phyloP scores from a whole-genome alignment of 2,888 invertebrate genomes.

The Ligdia adustata region DNA sequence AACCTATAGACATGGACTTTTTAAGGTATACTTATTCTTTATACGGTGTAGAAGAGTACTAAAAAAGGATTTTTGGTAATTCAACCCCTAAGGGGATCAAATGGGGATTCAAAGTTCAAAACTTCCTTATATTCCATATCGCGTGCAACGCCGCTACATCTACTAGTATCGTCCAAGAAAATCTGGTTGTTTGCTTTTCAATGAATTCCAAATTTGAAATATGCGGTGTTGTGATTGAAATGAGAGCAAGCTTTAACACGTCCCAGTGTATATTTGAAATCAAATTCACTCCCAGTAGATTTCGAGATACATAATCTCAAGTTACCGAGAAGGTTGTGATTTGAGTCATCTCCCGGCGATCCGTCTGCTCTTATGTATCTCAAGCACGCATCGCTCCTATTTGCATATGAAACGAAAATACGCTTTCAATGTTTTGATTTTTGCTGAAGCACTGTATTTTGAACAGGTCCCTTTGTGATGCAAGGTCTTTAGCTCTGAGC shows the following conservation, averaged over 20 bases:
- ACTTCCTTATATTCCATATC: too few relatives aligned
- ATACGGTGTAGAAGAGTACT: too few relatives aligned
- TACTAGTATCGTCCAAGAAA: too few relatives aligned
- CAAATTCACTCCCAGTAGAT: constrained; percentile 7
- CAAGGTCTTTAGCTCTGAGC: constrained; percentile 43
- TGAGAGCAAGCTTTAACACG: constrained; percentile 12
- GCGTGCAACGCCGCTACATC: too few relatives aligned
- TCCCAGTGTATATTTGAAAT: constrained; percentile 12
- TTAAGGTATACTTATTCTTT: too few relatives aligned
- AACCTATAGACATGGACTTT: too few relatives aligned
- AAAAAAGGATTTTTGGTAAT: too few relatives aligned
- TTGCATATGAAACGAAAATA: constrained; percentile 73
- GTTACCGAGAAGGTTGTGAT: constrained; percentile 29
- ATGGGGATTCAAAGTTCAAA: too few relatives aligned
- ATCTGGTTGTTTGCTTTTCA: too few relatives aligned
- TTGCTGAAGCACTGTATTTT: constrained; percentile 54
- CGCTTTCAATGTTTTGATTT: constrained; percentile 69
- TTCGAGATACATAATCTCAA: constrained; percentile 20
- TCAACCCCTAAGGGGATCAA: too few relatives aligned
- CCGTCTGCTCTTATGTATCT: constrained; percentile 48
- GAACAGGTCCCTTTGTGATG: constrained; percentile 53
- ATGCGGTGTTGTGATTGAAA: constrained; percentile 2
- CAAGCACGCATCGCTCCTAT: constrained; percentile 58
- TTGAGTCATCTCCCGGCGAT: constrained; percentile 22
- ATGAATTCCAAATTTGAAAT: too few relatives aligned